Evolutionary conservation across 2,797 vertebrate species (phyloP).

Genomic region (Phrynocephalus vlangalii): DNA sequence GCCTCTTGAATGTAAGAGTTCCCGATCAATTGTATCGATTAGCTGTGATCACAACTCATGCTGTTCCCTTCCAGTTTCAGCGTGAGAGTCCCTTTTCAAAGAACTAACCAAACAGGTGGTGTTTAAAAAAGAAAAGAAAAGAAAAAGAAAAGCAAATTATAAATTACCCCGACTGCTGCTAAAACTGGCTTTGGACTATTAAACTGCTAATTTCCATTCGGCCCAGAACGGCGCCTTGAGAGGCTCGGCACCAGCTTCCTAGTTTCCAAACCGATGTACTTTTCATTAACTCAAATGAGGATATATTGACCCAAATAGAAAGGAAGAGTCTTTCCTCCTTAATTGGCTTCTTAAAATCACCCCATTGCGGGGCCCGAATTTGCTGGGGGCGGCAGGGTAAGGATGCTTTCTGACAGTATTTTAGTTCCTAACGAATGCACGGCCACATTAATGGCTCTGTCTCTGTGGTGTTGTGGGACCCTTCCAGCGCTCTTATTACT

Average conservation of each 20-base stretch:
- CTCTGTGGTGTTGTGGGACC: neutral
- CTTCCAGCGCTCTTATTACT: neutral
- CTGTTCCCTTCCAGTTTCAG: neutral
- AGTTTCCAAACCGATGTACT: conserved; percentile 37
- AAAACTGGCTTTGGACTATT: conserved; percentile 20
- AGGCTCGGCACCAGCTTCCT: conserved; percentile 45
- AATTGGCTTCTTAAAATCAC: conserved; percentile 38
- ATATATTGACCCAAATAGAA: conserved; percentile 46
- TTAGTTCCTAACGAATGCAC: neutral
- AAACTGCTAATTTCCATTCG: conserved; percentile 48
- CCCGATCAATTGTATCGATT: conserved; percentile 35
- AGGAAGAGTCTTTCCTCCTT: conserved; percentile 25
- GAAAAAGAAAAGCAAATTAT: neutral
- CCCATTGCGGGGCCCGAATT: neutral
- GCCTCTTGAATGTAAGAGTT: neutral
- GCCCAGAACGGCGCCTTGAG: conserved; percentile 15
- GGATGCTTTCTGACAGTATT: neutral
- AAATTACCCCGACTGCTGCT: conserved; percentile 26
- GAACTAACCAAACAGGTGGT: fast-evolving
- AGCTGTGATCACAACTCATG: conserved; percentile 1
- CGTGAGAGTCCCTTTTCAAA: neutral
- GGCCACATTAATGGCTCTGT: neutral
- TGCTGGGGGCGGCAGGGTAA: neutral
- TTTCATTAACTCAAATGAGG: conserved; percentile 57
- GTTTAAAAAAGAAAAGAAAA: too few relatives aligned